Percentiles rank a stretch among this genome's conserved stretches.
phyloP scores from a whole-genome alignment of 2,797 vertebrate species.

The Leucoraja ocellata region DNA sequence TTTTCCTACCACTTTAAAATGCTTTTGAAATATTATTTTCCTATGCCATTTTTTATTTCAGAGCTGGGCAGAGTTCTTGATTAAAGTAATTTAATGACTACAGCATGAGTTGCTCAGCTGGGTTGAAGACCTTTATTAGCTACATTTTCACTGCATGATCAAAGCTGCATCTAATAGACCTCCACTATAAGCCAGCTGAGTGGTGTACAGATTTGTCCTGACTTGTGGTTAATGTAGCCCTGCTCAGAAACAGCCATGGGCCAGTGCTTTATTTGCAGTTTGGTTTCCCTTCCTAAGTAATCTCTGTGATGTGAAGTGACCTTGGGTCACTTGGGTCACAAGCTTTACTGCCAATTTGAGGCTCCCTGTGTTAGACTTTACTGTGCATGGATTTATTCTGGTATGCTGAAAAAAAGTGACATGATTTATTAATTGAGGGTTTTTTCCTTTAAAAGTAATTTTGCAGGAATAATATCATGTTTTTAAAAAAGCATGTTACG shows the following conservation, averaged over 20 bases:
- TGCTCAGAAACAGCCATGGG: neutral
- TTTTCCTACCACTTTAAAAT: neutral
- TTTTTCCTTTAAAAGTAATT: no score
- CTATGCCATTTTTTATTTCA: neutral
- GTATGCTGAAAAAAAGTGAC: neutral
- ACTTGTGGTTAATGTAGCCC: constrained; percentile 7
- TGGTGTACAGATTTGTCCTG: neutral
- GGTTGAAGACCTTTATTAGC: constrained; percentile 22
- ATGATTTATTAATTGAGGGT: neutral
- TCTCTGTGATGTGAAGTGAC: constrained; percentile 26
- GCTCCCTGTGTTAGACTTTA: neutral
- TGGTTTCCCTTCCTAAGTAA: constrained; percentile 19
- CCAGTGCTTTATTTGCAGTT: constrained; percentile 34
- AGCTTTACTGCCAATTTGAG: constrained; percentile 22
- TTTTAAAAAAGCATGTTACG: neutral
- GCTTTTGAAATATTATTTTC: neutral
- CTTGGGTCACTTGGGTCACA: constrained; percentile 29
- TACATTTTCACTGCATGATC: constrained; percentile 13
- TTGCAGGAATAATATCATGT: no score
- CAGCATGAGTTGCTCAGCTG: neutral
- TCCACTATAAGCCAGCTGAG: constrained; percentile 13
- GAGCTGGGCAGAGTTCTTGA: neutral
- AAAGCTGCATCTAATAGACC: constrained; percentile 29
- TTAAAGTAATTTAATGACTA: neutral
- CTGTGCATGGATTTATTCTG: neutral